phyloP scores from a whole-genome alignment of 1,140 invertebrate genomes.

The Sarcophaga peregrina region DNA sequence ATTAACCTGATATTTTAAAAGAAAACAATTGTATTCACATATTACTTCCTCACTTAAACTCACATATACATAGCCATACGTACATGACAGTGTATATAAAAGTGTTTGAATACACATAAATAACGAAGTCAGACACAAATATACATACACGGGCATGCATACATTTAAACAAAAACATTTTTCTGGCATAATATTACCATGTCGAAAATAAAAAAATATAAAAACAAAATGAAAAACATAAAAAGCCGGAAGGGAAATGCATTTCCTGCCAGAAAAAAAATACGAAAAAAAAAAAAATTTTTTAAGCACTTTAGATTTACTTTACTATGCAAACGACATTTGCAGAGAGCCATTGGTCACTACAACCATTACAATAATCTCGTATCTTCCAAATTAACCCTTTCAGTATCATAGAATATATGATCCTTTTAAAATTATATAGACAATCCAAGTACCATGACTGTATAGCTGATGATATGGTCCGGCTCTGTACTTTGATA shows the following conservation, averaged over 20 bases:
- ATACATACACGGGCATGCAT: background rate
- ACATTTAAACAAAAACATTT: slow-evolving; percentile 5
- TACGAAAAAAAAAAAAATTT: background rate
- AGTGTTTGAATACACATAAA: no score
- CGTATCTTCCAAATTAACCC: background rate
- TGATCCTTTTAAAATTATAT: background rate
- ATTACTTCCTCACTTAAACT: no score
- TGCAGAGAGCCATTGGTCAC: slow-evolving; percentile 23
- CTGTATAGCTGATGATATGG: background rate
- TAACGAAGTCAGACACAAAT: background rate
- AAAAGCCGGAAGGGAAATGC: slow-evolving; percentile 21
- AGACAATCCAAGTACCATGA: no score
- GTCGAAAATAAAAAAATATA: background rate
- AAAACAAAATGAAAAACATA: background rate
- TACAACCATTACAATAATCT: background rate
- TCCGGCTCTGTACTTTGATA: background rate
- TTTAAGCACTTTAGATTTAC: slow-evolving; percentile 24
- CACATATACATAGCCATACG: no score
- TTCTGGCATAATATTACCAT: slow-evolving; percentile 21
- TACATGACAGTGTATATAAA: no score
- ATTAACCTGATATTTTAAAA: no score
- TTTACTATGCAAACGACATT: slow-evolving; percentile 24
- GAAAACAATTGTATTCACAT: no score
- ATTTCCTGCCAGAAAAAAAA: slow-evolving; percentile 21
- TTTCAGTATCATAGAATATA: background rate